These are phyloP conservation scores for Eilema sororculum DNA, from an alignment of 2,888 invertebrate species.

Conservation along the genomic window DNA sequence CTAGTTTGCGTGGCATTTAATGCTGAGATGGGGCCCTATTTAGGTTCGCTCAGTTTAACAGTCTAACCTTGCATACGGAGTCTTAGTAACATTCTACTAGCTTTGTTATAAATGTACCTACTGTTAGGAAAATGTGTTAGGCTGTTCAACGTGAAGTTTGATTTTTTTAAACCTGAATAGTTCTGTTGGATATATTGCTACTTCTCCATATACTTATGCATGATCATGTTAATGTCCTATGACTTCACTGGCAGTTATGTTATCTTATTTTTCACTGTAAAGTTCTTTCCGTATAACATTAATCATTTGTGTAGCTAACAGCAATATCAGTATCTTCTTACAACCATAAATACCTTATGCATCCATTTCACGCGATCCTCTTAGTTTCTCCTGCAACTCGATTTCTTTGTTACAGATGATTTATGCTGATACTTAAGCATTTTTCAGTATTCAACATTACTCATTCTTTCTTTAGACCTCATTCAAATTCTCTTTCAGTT, in stretches of 20 bases:
- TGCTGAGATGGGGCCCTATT: no score
- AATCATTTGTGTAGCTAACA: slow-evolving; percentile 28
- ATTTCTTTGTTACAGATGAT: slow-evolving; percentile 64
- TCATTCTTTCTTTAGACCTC: slow-evolving; percentile 54
- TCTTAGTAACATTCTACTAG: no score
- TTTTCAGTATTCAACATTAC: slow-evolving; percentile 60
- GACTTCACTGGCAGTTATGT: background rate
- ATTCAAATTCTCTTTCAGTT: slow-evolving; percentile 48
- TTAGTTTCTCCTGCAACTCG: slow-evolving; percentile 53
- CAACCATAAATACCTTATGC: slow-evolving; percentile 46
- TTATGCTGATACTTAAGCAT: slow-evolving; percentile 65
- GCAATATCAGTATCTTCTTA: slow-evolving; percentile 34
- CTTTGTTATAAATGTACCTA: no score
- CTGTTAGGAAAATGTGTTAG: no score
- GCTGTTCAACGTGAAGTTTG: no score
- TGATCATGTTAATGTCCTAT: background rate
- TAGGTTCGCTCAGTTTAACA: no score
- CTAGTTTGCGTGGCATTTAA: no score
- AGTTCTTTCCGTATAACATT: slow-evolving; percentile 14
- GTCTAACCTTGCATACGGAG: background rate
- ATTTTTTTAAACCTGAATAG: background rate
- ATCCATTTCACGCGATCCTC: slow-evolving; percentile 50
- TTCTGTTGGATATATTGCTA: no score
- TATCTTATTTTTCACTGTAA: slow-evolving; percentile 11
- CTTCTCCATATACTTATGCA: background rate